phyloP scores from a whole-genome alignment of 2,888 invertebrate species.

The Prostheceraeus crozeri region DNA sequence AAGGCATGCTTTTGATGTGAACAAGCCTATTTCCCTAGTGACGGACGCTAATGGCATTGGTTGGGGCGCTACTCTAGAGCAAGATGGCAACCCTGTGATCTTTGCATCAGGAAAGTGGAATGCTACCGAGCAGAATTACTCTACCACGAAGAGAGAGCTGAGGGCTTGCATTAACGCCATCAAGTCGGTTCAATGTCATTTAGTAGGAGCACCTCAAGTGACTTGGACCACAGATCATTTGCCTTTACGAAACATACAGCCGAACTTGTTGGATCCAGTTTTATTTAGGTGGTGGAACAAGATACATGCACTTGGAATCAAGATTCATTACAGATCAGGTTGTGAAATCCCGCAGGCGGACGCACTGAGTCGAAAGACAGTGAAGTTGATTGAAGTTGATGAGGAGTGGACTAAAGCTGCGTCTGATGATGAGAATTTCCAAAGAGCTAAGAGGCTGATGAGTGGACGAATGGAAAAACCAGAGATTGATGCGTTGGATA shows the following conservation, averaged over 20 bases:
- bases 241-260: neutral
- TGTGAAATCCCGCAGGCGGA: constrained; percentile 8
- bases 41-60: too few relatives aligned
- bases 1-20: too few relatives aligned
- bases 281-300: constrained; percentile 20
- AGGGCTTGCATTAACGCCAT: too few relatives aligned
- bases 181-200: too few relatives aligned
- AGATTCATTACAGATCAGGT: constrained; percentile 1
- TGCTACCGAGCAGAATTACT: too few relatives aligned
- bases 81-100: too few relatives aligned
- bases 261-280: neutral
- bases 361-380: constrained; percentile 19
- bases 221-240: neutral
- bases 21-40: too few relatives aligned
- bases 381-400: neutral
- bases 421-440: neutral
- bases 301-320: neutral
- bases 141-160: too few relatives aligned
- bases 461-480: neutral
- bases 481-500: too few relatives aligned
- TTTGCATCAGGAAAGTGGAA: too few relatives aligned
- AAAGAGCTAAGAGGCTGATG: neutral
- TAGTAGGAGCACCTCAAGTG: too few relatives aligned
- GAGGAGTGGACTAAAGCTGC: neutral
- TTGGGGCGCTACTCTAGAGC: too few relatives aligned